These are phyloP conservation scores for Leptinotarsa undecemlineata DNA, from an alignment of 1,140 invertebrate species.

Conservation along the genomic window DNA sequence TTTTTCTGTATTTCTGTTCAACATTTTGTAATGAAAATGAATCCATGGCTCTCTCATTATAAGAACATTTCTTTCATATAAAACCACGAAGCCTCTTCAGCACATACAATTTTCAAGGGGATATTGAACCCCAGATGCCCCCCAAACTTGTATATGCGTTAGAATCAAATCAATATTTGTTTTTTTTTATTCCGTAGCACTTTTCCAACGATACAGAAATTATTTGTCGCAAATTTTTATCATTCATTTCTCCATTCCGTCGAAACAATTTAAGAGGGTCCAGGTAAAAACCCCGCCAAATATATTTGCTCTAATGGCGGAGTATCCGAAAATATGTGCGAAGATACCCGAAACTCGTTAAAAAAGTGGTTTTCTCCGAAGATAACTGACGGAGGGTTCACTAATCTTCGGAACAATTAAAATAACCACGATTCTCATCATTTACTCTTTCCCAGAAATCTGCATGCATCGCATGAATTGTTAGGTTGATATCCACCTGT, in stretches of 20 bases:
- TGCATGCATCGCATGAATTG: constrained; percentile 2
- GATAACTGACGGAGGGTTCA: constrained; percentile 1
- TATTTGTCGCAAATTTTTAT: neutral
- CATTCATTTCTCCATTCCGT: neutral
- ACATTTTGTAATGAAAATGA: too few species aligned
- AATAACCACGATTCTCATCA: neutral
- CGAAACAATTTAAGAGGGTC: constrained; percentile 7
- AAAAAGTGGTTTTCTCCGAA: constrained; percentile 3
- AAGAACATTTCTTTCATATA: too few species aligned
- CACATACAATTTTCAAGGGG: too few species aligned
- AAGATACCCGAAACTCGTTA: neutral
- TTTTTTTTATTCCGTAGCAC: neutral
- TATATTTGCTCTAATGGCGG: constrained; percentile 8
- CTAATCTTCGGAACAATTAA: constrained; percentile 6
- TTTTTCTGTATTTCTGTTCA: too few species aligned
- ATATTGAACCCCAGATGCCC: too few species aligned
- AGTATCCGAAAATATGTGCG: neutral
- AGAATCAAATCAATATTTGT: too few species aligned
- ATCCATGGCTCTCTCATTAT: too few species aligned
- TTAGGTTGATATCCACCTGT: neutral
- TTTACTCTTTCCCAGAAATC: constrained; percentile 1
- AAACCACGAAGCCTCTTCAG: too few species aligned
- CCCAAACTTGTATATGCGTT: too few species aligned
- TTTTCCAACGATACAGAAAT: neutral
- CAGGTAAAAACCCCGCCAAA: constrained; percentile 4